Evolutionary conservation across 1,140 invertebrate species (phyloP).

Genomic region (Hylyphantes graminicola): DNA sequence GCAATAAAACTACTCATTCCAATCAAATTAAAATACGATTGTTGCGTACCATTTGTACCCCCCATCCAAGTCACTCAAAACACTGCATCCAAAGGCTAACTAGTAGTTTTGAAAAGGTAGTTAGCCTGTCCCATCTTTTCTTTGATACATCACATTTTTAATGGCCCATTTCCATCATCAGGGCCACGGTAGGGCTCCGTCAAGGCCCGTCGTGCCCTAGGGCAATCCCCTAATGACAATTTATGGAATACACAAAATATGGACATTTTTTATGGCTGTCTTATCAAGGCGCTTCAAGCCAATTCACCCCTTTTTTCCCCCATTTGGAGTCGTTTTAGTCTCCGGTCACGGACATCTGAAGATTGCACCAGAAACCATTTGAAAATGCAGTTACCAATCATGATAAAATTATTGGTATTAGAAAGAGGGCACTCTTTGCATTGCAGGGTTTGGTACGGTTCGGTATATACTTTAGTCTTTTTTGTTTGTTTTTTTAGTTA

Average conservation of each 20-base stretch:
- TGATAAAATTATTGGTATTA: no score
- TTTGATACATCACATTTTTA: conserved; percentile 12
- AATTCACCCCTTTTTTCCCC: not conserved
- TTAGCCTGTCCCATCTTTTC: conserved; percentile 3
- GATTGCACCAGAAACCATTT: not conserved
- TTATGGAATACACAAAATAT: conserved; percentile 34
- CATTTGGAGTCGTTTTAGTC: not conserved
- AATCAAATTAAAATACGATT: no score
- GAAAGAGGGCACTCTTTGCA: no score
- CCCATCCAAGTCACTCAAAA: not conserved
- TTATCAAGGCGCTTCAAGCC: conserved; percentile 4
- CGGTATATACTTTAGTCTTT: no score
- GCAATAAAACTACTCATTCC: no score
- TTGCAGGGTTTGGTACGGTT: no score
- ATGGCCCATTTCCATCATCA: conserved; percentile 14
- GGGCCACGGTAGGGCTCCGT: conserved; percentile 14
- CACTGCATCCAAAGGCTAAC: conserved; percentile 15
- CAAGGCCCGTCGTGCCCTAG: conserved; percentile 16
- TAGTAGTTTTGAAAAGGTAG: not conserved
- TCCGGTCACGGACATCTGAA: conserved; percentile 3
- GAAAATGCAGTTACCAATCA: no score
- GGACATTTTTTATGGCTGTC: conserved; percentile 17
- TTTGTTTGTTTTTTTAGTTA: no score
- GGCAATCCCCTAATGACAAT: conserved; percentile 31
- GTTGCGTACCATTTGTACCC: no score